Evolutionary conservation across 2,797 vertebrate genomes (phyloP).

Genomic region (Picus viridis): DNA sequence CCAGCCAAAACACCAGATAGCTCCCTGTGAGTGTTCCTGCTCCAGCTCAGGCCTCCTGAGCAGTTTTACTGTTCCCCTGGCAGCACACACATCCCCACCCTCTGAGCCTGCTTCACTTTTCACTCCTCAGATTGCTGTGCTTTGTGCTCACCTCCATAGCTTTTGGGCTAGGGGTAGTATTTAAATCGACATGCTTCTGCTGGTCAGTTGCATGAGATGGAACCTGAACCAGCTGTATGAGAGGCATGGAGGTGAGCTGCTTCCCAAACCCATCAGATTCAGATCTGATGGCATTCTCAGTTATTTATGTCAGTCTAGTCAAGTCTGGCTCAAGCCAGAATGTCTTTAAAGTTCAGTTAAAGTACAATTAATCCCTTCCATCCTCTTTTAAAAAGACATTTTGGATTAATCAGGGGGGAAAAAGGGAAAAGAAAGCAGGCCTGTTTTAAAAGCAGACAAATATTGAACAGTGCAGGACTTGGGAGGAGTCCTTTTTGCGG

Average conservation of each 20-base stretch:
- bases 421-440: slow-evolving; percentile 9
- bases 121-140: background rate
- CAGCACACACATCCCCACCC: background rate
- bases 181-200: background rate
- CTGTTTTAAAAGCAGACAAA: slow-evolving; percentile 30
- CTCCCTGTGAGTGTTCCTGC: background rate
- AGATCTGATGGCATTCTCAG: background rate
- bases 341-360: slow-evolving; percentile 54
- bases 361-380: slow-evolving; percentile 71
- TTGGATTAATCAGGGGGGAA: slow-evolving; percentile 38
- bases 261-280: background rate
- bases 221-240: background rate
- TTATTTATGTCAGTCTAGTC: slow-evolving; percentile 49
- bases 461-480: slow-evolving; percentile 30
- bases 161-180: background rate
- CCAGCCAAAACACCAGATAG: slow-evolving; percentile 33
- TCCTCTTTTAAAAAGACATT: slow-evolving; percentile 51
- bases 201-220: background rate
- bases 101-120: background rate
- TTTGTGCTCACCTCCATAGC: background rate
- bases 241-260: background rate
- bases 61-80: slow-evolving; percentile 56
- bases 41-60: slow-evolving; percentile 27
- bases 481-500: slow-evolving; percentile 1
- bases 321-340: slow-evolving; percentile 38